A percentile compares a stretch with the other conserved stretches of the same genome.
Conservation (phyloP, 2,113 vertebrate genomes). For the Psilopsiagon aurifrons region DNA sequence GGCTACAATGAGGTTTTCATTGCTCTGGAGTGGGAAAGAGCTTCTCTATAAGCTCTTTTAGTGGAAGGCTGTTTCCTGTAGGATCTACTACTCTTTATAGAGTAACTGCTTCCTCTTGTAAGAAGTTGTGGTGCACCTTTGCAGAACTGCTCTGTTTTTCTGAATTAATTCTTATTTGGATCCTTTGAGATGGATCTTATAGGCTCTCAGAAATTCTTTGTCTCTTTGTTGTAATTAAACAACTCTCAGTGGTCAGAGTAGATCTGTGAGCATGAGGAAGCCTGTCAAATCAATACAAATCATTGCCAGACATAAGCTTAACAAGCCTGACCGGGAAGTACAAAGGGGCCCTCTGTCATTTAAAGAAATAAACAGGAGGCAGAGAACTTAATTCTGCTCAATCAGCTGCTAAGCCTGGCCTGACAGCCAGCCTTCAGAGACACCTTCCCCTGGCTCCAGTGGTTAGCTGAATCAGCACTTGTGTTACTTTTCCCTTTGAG, state of each 20-base stretch:
- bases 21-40: background rate
- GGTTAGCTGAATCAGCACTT: background rate
- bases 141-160: background rate
- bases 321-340: constrained; percentile 19
- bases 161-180: background rate
- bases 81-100: background rate
- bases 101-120: background rate
- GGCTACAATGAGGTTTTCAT: background rate
- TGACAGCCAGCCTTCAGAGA: background rate
- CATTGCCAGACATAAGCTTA: constrained; percentile 4
- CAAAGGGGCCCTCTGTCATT: background rate
- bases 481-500: background rate
- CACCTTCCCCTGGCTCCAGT: background rate
- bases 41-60: background rate
- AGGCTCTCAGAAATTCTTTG: background rate
- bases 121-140: background rate
- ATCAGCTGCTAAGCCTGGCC: constrained; percentile 17
- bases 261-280: background rate
- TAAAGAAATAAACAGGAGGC: constrained; percentile 24
- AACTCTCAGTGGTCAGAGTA: background rate
- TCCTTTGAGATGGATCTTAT: background rate
- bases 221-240: constrained; percentile 10
- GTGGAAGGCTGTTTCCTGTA: background rate
- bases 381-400: constrained; percentile 21
- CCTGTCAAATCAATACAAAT: constrained; percentile 21